Evolutionary conservation across 1,140 invertebrate genomes (phyloP), one percentile per base, ranked within the genome.

Genomic region (Calycopis cecrops): DNA sequence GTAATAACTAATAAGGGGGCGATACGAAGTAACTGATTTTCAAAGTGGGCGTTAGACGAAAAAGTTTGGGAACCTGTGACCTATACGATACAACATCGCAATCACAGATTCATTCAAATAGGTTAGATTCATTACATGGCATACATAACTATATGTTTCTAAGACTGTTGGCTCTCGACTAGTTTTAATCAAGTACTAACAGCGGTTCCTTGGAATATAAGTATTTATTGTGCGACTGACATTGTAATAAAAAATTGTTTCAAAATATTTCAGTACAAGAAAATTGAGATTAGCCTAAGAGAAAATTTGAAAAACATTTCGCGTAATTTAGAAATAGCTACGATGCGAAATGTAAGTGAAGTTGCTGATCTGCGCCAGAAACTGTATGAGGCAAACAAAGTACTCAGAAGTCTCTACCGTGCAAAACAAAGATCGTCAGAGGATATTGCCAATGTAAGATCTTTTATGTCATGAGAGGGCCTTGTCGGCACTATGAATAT

Each of bases 361-460:
- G 4, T 35, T 0, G 14, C 8, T 37, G n/a, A 1, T n/a, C 61
- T 81, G 3, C 52, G 75, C 10, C 35, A 35, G 6, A 50, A 16
- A 50, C 65, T 83, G 0, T 79, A 84, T 16, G 69, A 81, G 10
- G 75, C 70, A 55, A 77, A 84, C 40, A 80, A 84, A 40, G 76
- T 79, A 21, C 62, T 71, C 4, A 21, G 79, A 3, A 48, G 18
- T 4, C 47, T 79, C 11, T 63, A 52, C 3, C 63, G 80, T 48
- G 65, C 62, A 10, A 48, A 67, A 16, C 50, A 54, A 14, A 59
- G 58, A 0, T 57, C 59, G 1, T 73, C 76, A 0, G 35, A 58
- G 4, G 69, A 75, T 4, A 60, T 67, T 37, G 75, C 71, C 49
- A 77, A 83, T 63, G 77, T 80, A 54, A 61, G 59, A 3, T 28